Base-by-base conservation (phyloP, 2,888 invertebrate genomes). In the Parthenolecanium corni region DNA sequence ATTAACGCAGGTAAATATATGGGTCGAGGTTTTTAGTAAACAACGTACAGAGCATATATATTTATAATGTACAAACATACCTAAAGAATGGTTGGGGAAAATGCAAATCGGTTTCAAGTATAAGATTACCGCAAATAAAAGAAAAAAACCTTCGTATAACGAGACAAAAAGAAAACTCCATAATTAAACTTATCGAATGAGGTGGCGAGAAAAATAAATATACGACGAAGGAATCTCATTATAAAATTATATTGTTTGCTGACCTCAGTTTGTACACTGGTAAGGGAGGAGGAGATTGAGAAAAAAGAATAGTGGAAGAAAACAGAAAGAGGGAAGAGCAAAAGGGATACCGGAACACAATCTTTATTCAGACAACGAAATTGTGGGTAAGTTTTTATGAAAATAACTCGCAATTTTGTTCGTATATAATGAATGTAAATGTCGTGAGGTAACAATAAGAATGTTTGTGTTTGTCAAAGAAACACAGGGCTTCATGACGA, bases 381-480 rank as follows among this genome's bases (percentile, higher is more conserved):
- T 56, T 56, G 25, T 24, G 56, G 31, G 40, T 56, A 42, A 44
- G 24, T 56, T 49, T 49, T 40, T 54, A 56, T 56, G 56, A 56
- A 56, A 56, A 56, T 56, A 56, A 46, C 56, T 56, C 56, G 42
- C 56, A 56, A 56, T 56, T 56, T 56, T 56, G 44, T 56, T n/a
- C 23, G 20, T 52, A 25, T 18, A 47, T 58, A 58, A 58, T 58
- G 58, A 58, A 58, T 58, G 58, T 58, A 58, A 58, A 58, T 58
- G 58, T 58, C 58, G 58, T 58, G 47, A 58, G 58, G 58, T 58
- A 58, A 58, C 58, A 58, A 58, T 58, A 58, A 58, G 58, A 58
- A 58, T 58, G 58, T 58, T 58, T 58, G 47, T 58, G 58, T 58
- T 58, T 58, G 58, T 49, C 58, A 58, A 58, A 58, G 58, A 58